phyloP scores from a whole-genome alignment of 2,797 vertebrate genomes.

The Squalus acanthias region DNA sequence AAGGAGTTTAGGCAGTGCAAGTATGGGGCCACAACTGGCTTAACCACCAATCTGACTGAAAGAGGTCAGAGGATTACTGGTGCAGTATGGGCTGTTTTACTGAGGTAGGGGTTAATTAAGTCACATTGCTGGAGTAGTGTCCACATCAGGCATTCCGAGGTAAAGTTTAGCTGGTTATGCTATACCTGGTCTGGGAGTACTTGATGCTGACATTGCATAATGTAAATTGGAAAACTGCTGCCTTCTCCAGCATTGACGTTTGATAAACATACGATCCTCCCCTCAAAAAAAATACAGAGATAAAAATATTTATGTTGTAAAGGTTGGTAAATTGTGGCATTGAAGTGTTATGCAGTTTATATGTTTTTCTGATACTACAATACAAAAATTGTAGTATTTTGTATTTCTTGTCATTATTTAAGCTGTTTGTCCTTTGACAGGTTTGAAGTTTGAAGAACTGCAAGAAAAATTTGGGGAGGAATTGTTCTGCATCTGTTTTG shows the following conservation, averaged over 20 bases:
- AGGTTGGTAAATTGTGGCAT: not conserved
- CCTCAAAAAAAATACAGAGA: not conserved
- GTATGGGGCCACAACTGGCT: not conserved
- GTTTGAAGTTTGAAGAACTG: conserved; percentile 82
- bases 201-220: not conserved
- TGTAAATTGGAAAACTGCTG: not conserved
- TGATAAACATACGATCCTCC: not conserved
- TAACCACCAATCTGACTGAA: not conserved
- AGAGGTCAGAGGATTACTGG: not conserved
- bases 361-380: not conserved
- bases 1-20: not conserved
- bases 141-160: not conserved
- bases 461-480: conserved; percentile 90
- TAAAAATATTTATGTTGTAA: not conserved
- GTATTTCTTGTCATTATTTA: not conserved
- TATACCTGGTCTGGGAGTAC: not conserved
- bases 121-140: not conserved
- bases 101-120: not conserved
- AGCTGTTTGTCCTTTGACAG: conserved; percentile 56
- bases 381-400: not conserved
- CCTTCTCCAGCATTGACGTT: not conserved
- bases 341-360: not conserved
- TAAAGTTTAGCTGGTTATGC: not conserved
- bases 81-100: not conserved
- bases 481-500: conserved; percentile 90